Conservation (phyloP, 2,797 vertebrate genomes). For the Halcyon leucocephala region DNA sequence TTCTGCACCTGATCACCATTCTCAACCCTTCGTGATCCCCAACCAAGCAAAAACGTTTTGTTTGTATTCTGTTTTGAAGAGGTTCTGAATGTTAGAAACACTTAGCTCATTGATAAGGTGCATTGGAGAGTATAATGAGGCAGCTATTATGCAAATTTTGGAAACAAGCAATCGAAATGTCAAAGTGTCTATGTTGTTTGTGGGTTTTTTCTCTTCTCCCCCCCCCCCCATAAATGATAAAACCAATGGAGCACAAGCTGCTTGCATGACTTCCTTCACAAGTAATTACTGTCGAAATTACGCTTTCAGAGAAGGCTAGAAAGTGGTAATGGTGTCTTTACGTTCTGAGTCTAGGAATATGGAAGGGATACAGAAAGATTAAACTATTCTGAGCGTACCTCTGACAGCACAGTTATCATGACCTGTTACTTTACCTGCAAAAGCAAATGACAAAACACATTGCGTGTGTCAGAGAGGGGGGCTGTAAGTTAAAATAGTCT, state of each 20-base stretch:
- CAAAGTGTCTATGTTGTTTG: not conserved
- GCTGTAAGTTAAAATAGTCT: not conserved
- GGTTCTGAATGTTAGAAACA: not conserved
- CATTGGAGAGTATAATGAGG: not conserved
- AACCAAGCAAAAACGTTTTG: not conserved
- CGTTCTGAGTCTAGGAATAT: not conserved
- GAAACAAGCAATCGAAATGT: not conserved
- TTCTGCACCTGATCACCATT: not conserved
- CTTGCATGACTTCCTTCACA: not conserved
- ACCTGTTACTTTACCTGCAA: not conserved
- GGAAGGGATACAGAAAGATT: not conserved
- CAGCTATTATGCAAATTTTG: not conserved
- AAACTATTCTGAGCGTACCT: not conserved
- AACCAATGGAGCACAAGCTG: not conserved
- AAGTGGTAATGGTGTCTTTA: not conserved
- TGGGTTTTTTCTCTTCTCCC: too few species aligned
- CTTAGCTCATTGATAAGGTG: not conserved
- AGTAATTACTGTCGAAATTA: not conserved
- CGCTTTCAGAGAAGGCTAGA: not conserved
- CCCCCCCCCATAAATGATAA: not conserved
- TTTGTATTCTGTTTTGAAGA: not conserved
- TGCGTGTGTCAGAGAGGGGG: not conserved
- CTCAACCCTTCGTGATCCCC: not conserved
- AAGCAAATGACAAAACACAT: not conserved
- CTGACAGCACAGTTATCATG: not conserved